phyloP scores from a whole-genome alignment of 2,888 invertebrate species.

The Diplazon laetatorius region DNA sequence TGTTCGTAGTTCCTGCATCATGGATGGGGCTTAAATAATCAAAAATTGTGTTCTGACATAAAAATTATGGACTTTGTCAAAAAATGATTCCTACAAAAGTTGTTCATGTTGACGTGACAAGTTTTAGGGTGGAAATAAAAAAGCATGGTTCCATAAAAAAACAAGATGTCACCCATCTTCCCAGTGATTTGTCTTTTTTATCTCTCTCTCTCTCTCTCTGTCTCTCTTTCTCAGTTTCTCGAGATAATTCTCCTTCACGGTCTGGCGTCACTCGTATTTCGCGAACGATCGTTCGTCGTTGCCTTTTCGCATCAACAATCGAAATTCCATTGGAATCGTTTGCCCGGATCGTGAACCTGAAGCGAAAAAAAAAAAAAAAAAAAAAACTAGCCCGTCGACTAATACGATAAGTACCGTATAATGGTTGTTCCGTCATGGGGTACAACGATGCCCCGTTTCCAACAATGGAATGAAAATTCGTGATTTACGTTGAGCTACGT shows the following conservation, averaged over 20 bases:
- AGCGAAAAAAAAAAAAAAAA: too few species aligned
- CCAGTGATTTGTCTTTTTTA: background rate
- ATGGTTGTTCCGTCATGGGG: constrained; percentile 15
- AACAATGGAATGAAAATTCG: constrained; percentile 16
- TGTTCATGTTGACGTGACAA: too few species aligned
- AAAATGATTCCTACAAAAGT: too few species aligned
- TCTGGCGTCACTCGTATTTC: background rate
- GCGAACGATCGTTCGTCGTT: background rate
- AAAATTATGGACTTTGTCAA: too few species aligned
- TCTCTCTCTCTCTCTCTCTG: background rate
- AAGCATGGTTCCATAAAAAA: too few species aligned
- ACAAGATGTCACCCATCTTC: too few species aligned
- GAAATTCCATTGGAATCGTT: background rate
- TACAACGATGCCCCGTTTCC: background rate
- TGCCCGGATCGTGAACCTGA: background rate
- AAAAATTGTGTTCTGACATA: too few species aligned
- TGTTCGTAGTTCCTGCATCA: too few species aligned
- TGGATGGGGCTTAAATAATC: too few species aligned
- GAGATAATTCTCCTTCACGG: background rate
- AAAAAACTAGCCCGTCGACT: constrained; percentile 7
- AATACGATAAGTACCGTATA: constrained; percentile 19
- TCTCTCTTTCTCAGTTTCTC: background rate
- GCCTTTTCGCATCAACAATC: constrained; percentile 6
- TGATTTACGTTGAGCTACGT: constrained; percentile 10
- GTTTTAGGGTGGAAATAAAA: too few species aligned